Evolutionary conservation across 1,140 invertebrate species (phyloP).

Genomic region (Camponotus pennsylvanicus): DNA sequence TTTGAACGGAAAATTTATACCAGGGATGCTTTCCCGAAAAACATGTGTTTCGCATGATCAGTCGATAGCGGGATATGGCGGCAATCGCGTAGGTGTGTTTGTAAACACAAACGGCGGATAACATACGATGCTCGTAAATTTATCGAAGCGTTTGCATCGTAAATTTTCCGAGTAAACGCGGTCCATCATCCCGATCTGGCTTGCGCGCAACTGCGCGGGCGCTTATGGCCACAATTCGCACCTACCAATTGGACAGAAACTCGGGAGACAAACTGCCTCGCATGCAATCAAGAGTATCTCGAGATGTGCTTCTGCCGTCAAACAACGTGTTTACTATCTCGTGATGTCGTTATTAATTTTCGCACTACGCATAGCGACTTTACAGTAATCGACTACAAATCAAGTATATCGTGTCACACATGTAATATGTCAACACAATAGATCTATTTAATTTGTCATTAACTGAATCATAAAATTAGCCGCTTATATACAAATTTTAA

Average conservation of each 20-base stretch:
- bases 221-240: slow-evolving; percentile 59
- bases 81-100: slow-evolving; percentile 50
- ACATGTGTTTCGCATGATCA: slow-evolving; percentile 55
- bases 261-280: slow-evolving; percentile 50
- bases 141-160: slow-evolving; percentile 74
- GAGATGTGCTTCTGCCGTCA: slow-evolving; percentile 34
- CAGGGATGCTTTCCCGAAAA: slow-evolving; percentile 26
- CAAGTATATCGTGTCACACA: background rate
- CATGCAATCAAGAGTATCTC: slow-evolving; percentile 47
- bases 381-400: background rate
- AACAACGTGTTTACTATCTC: slow-evolving; percentile 19
- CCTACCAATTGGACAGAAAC: slow-evolving; percentile 54
- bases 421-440: background rate
- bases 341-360: slow-evolving; percentile 22
- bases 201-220: slow-evolving; percentile 27
- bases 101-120: slow-evolving; percentile 66
- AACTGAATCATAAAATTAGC: background rate
- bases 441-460: background rate
- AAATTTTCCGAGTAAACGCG: slow-evolving; percentile 78
- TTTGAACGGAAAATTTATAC: background rate
- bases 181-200: slow-evolving; percentile 36
- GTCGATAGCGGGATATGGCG: slow-evolving; percentile 41
- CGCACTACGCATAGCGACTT: background rate
- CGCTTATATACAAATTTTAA: background rate
- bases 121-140: slow-evolving; percentile 74